phyloP scores from a whole-genome alignment of 1,140 invertebrate genomes.

The Tetramorium parvispinum region DNA sequence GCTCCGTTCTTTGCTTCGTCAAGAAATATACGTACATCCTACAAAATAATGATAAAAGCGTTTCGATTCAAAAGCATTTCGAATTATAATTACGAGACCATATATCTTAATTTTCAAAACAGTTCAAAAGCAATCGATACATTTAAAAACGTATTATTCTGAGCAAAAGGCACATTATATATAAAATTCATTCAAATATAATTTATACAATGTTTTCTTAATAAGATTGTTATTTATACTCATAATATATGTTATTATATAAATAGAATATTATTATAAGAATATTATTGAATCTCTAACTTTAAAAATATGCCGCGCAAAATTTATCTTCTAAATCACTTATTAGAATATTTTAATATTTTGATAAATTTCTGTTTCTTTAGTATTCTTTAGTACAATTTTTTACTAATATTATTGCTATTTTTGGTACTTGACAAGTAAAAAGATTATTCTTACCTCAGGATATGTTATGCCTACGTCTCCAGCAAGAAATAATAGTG shows the following conservation, averaged over 20 bases:
- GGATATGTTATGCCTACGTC: neutral
- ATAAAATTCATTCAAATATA: too few species aligned
- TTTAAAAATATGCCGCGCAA: too few species aligned
- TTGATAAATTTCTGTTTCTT: too few species aligned
- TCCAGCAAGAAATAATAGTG: constrained; percentile 22
- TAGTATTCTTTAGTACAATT: neutral
- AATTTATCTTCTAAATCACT: too few species aligned
- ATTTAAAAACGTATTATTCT: neutral
- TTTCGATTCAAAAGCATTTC: too few species aligned
- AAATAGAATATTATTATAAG: too few species aligned
- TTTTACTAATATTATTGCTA: neutral
- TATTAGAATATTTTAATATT: too few species aligned
- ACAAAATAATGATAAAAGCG: neutral
- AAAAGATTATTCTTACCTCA: neutral
- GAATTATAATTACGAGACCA: neutral
- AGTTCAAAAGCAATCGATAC: neutral
- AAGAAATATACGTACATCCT: constrained; percentile 12
- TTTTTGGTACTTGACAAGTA: neutral
- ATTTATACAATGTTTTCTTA: too few species aligned
- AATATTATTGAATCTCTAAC: too few species aligned
- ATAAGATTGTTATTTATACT: too few species aligned
- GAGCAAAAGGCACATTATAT: too few species aligned
- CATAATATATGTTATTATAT: too few species aligned
- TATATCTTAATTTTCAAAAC: neutral
- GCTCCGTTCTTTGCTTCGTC: neutral